These are phyloP conservation scores for Dipodomys spectabilis DNA, from an alignment of 2,113 vertebrate species.

Conservation along the genomic window DNA sequence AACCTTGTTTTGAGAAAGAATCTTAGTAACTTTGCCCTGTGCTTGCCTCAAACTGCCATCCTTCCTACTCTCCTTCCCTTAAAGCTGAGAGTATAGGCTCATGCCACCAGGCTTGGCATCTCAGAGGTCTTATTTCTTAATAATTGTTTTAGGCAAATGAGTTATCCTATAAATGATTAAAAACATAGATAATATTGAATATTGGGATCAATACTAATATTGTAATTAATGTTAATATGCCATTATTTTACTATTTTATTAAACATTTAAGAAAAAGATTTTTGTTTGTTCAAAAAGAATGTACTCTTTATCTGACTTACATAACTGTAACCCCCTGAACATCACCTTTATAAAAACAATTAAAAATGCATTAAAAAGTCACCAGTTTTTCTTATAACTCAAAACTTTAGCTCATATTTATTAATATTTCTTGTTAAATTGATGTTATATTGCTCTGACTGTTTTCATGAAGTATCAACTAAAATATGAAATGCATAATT, in stretches of 20 bases:
- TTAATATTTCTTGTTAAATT: not conserved
- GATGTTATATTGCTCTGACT: slow-evolving; percentile 30
- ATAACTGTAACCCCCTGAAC: too few relatives aligned
- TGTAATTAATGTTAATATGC: not conserved
- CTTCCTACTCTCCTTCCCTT: too few relatives aligned
- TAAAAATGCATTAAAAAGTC: not conserved
- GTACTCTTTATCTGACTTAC: too few relatives aligned
- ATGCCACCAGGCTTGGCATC: too few relatives aligned
- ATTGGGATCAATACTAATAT: not conserved
- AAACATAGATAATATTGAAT: not conserved
- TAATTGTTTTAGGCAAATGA: slow-evolving; percentile 1
- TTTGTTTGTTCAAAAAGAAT: not conserved
- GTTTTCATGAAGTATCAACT: slow-evolving; percentile 23
- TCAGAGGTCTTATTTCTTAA: slow-evolving; percentile 27
- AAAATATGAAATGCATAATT: not conserved
- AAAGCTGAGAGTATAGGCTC: too few relatives aligned
- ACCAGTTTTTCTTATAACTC: not conserved
- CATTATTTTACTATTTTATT: slow-evolving; percentile 46
- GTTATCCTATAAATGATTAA: not conserved
- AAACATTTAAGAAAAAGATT: not conserved
- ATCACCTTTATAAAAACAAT: too few relatives aligned
- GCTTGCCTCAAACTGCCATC: too few relatives aligned
- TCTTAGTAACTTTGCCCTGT: too few relatives aligned
- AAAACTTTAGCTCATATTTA: slow-evolving; percentile 31
- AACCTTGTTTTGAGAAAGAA: too few relatives aligned